phyloP scores from a whole-genome alignment of 2,113 vertebrate genomes.

The Gymnarchus niloticus region DNA sequence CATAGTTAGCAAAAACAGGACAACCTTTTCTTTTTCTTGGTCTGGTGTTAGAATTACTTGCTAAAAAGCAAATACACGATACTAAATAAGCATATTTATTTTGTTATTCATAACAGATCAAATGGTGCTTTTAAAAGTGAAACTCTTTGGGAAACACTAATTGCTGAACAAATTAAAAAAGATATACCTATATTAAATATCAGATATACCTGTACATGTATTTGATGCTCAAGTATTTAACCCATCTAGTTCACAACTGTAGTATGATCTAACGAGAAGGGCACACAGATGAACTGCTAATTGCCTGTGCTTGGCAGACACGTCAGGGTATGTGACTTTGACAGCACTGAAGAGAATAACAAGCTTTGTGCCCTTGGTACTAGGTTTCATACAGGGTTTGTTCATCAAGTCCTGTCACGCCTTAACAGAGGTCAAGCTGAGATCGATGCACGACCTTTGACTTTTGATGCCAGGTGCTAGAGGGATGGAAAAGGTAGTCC shows the following conservation, averaged over 20 bases:
- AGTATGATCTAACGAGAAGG: constrained; percentile 4
- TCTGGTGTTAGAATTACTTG: background rate
- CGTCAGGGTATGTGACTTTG: background rate
- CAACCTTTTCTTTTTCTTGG: background rate
- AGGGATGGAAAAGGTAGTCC: background rate
- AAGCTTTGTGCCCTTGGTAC: background rate
- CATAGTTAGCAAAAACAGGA: constrained; percentile 2
- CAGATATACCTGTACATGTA: constrained; percentile 1
- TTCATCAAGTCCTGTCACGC: background rate
- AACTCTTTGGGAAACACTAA: background rate
- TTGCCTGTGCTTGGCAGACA: background rate
- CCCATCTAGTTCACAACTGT: background rate
- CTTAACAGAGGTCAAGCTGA: background rate
- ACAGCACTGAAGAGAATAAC: background rate
- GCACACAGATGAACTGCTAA: background rate
- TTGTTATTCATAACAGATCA: constrained; percentile 18
- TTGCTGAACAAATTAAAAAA: background rate
- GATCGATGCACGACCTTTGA: background rate
- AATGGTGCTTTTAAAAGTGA: background rate
- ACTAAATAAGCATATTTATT: constrained; percentile 28
- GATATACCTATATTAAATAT: background rate
- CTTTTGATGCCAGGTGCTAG: background rate
- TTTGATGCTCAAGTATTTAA: constrained; percentile 9
- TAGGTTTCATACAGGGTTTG: background rate
- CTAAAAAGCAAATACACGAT: constrained; percentile 8